Conservation (phyloP, 2,113 vertebrate genomes). For the Mormyrus lacerda region DNA sequence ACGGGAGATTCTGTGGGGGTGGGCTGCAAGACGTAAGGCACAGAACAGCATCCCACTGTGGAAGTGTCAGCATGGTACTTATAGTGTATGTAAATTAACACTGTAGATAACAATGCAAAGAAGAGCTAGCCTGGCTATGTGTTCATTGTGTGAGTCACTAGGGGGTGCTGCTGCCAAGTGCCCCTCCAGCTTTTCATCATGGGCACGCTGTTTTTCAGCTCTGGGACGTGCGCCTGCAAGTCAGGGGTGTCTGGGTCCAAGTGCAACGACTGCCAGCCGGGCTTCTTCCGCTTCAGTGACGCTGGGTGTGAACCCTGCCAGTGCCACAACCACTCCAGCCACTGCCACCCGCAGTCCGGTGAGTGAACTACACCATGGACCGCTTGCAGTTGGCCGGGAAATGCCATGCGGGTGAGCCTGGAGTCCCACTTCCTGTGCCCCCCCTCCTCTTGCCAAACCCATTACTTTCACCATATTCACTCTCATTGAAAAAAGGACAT, state of each 20-base stretch:
- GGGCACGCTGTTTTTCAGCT: slow-evolving; percentile 41
- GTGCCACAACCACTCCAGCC: slow-evolving; percentile 62
- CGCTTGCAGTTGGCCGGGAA: not conserved
- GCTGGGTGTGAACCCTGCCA: slow-evolving; percentile 62
- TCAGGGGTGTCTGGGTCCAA: slow-evolving; percentile 63
- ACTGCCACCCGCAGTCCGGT: slow-evolving; percentile 67
- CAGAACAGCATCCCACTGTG: not conserved
- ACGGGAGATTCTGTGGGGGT: not conserved
- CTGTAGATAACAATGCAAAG: not conserved
- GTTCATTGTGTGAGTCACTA: not conserved
- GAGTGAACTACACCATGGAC: slow-evolving; percentile 29
- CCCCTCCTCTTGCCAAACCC: not conserved
- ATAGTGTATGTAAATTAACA: not conserved
- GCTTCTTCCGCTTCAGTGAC: slow-evolving; percentile 64
- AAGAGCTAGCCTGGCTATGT: not conserved
- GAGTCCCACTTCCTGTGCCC: not conserved
- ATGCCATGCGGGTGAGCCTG: not conserved
- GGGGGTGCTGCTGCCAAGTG: not conserved
- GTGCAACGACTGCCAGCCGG: slow-evolving; percentile 66
- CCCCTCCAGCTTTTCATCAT: not conserved
- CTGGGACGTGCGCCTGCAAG: slow-evolving; percentile 64
- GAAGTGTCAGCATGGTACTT: not conserved
- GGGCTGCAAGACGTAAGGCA: not conserved
- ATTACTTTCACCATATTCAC: not conserved
- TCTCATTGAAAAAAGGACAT: not conserved